A percentile compares a stretch with the other conserved stretches of the same genome.
These are phyloP conservation scores for Oeneis ivallda DNA, from an alignment of 2,888 invertebrate genomes.

Conservation along the genomic window DNA sequence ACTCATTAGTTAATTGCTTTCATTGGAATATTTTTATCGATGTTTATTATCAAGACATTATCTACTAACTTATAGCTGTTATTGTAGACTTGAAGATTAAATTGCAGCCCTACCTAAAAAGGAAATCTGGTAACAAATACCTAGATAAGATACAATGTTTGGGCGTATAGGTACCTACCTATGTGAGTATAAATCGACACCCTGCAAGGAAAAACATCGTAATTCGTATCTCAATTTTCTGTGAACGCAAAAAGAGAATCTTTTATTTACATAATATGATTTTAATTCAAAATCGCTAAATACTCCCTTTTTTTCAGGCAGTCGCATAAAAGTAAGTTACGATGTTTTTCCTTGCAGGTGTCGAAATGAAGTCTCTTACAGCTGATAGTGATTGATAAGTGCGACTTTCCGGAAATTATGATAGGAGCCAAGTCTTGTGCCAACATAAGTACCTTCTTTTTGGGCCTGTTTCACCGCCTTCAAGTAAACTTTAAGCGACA, in stretches of 20 bases:
- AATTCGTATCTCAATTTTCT: too few species aligned
- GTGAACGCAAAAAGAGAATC: too few species aligned
- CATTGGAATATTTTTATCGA: background rate
- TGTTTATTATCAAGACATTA: background rate
- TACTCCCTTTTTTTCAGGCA: too few species aligned
- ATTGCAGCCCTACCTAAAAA: conserved; percentile 16
- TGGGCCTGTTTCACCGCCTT: too few species aligned
- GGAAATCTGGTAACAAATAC: conserved; percentile 18
- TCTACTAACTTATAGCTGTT: background rate
- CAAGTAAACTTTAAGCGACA: too few species aligned
- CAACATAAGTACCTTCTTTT: too few species aligned
- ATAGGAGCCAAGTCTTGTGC: too few species aligned
- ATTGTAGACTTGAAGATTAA: conserved; percentile 8
- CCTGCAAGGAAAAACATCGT: too few species aligned
- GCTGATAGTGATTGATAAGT: background rate
- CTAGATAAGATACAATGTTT: conserved; percentile 4
- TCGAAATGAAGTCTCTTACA: background rate
- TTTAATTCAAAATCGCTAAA: too few species aligned
- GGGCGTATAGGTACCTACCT: background rate
- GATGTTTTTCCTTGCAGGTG: too few species aligned
- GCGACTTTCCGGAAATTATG: background rate
- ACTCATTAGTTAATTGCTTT: conserved; percentile 13
- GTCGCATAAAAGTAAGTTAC: too few species aligned
- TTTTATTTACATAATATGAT: too few species aligned
- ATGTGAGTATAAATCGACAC: background rate